A percentile compares a stretch with the other conserved stretches of the same genome.
Conservation (phyloP, 2,888 invertebrate genomes). For the Neoscelio sp. region DNA sequence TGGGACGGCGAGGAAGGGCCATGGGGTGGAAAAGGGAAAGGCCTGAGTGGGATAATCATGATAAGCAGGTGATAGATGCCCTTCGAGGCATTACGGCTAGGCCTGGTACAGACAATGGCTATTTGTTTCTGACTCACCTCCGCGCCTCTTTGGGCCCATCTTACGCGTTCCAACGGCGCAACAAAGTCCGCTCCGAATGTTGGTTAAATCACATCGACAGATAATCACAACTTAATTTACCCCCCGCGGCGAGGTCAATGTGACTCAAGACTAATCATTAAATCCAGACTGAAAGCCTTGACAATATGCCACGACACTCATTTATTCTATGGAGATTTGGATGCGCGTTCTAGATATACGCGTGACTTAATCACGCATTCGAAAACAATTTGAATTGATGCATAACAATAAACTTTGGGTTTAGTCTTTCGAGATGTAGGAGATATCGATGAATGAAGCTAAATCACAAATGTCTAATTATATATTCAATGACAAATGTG, state of each 20-base stretch:
- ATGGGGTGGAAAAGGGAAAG: constrained; percentile 72
- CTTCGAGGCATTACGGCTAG: constrained; percentile 80
- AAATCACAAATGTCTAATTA: too few species aligned
- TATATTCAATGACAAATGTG: too few species aligned
- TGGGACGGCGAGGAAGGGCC: constrained; percentile 57
- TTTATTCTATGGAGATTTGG: constrained; percentile 54
- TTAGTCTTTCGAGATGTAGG: too few species aligned
- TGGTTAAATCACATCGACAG: constrained; percentile 82
- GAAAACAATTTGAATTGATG: background rate
- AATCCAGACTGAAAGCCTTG: constrained; percentile 52
- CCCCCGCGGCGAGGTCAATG: constrained; percentile 77
- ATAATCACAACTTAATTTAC: constrained; percentile 83
- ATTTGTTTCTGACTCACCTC: constrained; percentile 81
- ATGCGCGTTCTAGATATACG: constrained; percentile 29
- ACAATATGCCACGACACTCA: constrained; percentile 53
- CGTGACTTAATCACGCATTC: constrained; percentile 37
- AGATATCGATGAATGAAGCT: too few species aligned
- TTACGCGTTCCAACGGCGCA: constrained; percentile 61
- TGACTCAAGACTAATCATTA: constrained; percentile 64
- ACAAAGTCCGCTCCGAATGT: constrained; percentile 46
- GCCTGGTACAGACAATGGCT: constrained; percentile 81
- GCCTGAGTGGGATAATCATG: constrained; percentile 82
- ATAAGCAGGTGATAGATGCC: constrained; percentile 83
- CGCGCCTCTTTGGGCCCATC: constrained; percentile 44
- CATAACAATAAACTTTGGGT: background rate